Evolutionary conservation across 2,113 vertebrate genomes (phyloP).

Genomic region (Egretta garzetta): DNA sequence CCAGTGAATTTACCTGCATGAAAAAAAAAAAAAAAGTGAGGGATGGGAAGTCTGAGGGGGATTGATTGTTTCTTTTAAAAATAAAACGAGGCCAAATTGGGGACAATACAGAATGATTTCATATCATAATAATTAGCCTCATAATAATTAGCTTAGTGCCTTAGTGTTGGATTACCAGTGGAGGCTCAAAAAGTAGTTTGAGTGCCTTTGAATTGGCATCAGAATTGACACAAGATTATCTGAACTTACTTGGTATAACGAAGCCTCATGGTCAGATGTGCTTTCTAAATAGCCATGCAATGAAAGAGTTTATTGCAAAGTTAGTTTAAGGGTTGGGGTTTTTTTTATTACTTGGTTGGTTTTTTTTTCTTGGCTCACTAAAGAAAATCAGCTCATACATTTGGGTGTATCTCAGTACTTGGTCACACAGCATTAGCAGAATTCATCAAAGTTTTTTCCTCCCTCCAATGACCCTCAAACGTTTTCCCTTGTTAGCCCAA

Average conservation of each 20-base stretch:
- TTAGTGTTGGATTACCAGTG: background rate
- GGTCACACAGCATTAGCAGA: background rate
- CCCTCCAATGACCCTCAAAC: background rate
- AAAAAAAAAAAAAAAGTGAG: accelerated
- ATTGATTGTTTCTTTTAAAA: background rate
- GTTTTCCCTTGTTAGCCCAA: background rate
- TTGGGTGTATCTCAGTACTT: background rate
- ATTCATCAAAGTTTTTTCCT: background rate
- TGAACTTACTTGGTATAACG: background rate
- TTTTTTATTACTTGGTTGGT: background rate
- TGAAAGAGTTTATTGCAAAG: background rate
- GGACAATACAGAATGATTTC: background rate
- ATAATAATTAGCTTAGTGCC: background rate
- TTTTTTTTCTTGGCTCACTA: background rate
- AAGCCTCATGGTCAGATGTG: background rate
- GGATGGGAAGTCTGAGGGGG: background rate
- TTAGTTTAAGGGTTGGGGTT: background rate
- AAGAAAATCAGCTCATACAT: background rate
- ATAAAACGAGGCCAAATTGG: background rate
- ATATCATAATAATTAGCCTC: background rate
- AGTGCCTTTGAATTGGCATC: background rate
- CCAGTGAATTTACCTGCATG: background rate
- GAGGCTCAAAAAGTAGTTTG: background rate
- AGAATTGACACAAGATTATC: background rate
- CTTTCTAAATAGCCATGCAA: background rate